Evolutionary conservation across 2,797 vertebrate genomes (phyloP).

Genomic region (Mus spretus): DNA sequence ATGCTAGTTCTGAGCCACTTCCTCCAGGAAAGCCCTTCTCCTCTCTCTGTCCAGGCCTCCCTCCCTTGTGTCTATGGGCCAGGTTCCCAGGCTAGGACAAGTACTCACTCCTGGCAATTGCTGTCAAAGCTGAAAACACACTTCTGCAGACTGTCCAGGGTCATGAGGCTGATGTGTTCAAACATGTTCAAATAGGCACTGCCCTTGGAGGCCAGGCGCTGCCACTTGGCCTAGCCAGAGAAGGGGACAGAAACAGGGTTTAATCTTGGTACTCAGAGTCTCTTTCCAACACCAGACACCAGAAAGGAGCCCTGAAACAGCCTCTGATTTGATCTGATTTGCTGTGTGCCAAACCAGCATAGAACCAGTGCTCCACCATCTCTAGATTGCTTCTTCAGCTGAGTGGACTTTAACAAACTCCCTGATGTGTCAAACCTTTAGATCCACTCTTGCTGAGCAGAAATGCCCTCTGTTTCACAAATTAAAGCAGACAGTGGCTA

Average conservation of each 20-base stretch:
- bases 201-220: slow-evolving; percentile 75
- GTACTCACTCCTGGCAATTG: slow-evolving; percentile 34
- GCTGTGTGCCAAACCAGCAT: background rate
- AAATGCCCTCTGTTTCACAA: background rate
- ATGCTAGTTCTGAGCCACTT: background rate
- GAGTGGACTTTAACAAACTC: background rate
- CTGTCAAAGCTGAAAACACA: slow-evolving; percentile 91
- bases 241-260: background rate
- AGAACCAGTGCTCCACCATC: background rate
- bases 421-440: background rate
- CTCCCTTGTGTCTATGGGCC: background rate
- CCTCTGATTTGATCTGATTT: background rate
- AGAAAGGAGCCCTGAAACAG: background rate
- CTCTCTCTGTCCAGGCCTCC: background rate
- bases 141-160: slow-evolving; percentile 92
- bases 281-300: background rate
- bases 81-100: slow-evolving; percentile 63
- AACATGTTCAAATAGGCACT: slow-evolving; percentile 89
- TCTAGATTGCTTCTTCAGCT: background rate
- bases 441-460: background rate
- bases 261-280: background rate
- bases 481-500: background rate
- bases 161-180: slow-evolving; percentile 92
- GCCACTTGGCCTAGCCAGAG: slow-evolving; percentile 91
- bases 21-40: background rate